phyloP scores from a whole-genome alignment of 2,888 invertebrate genomes.

The Drosophila melanosoma region DNA sequence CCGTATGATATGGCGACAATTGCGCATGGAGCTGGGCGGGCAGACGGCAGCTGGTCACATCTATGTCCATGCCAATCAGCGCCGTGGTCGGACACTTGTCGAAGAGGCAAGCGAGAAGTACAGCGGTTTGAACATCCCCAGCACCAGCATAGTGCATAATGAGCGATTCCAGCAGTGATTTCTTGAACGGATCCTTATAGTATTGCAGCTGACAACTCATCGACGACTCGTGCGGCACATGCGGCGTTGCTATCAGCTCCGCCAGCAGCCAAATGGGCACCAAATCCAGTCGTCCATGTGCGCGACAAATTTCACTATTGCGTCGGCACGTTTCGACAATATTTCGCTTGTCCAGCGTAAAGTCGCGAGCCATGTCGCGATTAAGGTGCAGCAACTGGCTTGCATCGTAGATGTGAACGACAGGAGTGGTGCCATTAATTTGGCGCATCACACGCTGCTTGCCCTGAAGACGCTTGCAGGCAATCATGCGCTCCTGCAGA shows the following conservation, averaged over 20 bases:
- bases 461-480: constrained; percentile 73
- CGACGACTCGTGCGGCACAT: constrained; percentile 85
- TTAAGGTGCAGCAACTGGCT: constrained; percentile 90
- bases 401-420: constrained; percentile 84
- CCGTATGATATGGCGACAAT: constrained; percentile 92
- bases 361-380: constrained; percentile 92
- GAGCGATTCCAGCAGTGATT: constrained; percentile 92
- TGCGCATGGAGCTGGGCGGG: constrained; percentile 84
- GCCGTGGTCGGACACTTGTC: constrained; percentile 88
- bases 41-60: constrained; percentile 51
- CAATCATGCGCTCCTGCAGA: constrained; percentile 88
- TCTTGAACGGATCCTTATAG: constrained; percentile 94
- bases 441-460: constrained; percentile 84
- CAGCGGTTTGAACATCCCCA: constrained; percentile 96
- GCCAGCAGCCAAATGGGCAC: constrained; percentile 95
- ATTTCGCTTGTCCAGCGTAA: constrained; percentile 87
- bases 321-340: constrained; percentile 90
- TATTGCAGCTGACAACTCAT: constrained; percentile 88
- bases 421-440: constrained; percentile 73
- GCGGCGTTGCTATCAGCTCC: constrained; percentile 88
- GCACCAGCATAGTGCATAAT: constrained; percentile 92
- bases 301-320: constrained; percentile 92
- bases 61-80: constrained; percentile 42
- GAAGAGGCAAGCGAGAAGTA: constrained; percentile 96
- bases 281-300: constrained; percentile 91